Conservation (phyloP, 1,140 invertebrate genomes). For the Drosophila auraria region DNA sequence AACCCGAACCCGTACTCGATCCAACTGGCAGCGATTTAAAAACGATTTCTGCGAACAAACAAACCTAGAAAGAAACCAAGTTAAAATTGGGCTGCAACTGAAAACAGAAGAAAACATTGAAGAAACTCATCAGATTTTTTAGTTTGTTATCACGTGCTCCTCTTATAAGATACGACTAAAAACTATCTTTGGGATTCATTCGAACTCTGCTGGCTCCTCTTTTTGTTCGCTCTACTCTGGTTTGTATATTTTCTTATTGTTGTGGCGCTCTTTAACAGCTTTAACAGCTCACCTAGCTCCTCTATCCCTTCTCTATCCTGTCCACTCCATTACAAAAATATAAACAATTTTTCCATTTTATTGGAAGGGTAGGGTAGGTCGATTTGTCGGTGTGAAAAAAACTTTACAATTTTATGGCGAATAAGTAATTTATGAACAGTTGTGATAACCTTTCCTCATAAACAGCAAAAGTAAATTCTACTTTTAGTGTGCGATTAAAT, state of each 20-base stretch:
- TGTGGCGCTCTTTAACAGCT: constrained; percentile 38
- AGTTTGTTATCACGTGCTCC: constrained; percentile 78
- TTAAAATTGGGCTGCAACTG: constrained; percentile 23
- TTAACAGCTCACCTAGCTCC: constrained; percentile 17
- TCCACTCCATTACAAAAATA: constrained; percentile 66
- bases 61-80: constrained; percentile 32
- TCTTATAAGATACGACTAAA: constrained; percentile 75
- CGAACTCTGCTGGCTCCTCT: constrained; percentile 57
- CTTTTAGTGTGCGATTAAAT: neutral
- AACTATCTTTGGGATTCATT: constrained; percentile 80
- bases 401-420: neutral
- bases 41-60: constrained; percentile 20
- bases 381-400: constrained; percentile 1
- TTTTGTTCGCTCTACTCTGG: constrained; percentile 34
- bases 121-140: constrained; percentile 57
- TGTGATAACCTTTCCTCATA: constrained; percentile 2
- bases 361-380: constrained; percentile 10
- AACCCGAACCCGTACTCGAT: neutral
- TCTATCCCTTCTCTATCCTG: constrained; percentile 18
- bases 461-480: neutral
- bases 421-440: constrained; percentile 6
- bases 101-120: constrained; percentile 55
- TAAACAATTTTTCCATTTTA: constrained; percentile 48
- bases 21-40: constrained; percentile 4
- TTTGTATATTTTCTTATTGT: constrained; percentile 23